Evolutionary conservation across 2,888 invertebrate genomes (phyloP).

Genomic region (Zootermopsis nevadensis): DNA sequence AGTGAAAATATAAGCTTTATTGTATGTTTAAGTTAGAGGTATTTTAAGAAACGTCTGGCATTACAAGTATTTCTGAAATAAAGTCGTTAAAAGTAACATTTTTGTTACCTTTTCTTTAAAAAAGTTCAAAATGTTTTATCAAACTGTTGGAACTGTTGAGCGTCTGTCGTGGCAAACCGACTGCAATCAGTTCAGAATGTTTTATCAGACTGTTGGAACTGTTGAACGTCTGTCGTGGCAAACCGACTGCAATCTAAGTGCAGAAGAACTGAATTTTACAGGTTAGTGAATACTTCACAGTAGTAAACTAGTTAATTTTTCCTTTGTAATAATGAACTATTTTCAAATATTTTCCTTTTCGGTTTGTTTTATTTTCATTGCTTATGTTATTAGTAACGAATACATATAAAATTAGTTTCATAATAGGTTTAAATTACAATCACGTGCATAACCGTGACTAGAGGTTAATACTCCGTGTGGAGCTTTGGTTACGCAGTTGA

Average conservation of each 20-base stretch:
- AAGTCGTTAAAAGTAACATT: neutral
- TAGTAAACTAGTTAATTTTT: neutral
- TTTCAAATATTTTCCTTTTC: no score
- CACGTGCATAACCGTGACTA: slow-evolving; percentile 18
- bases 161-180: neutral
- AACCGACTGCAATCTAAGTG: neutral
- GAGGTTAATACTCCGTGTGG: neutral
- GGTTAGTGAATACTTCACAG: neutral
- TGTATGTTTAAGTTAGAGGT: neutral
- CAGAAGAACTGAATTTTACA: neutral
- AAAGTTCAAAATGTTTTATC: neutral
- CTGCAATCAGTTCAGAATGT: neutral
- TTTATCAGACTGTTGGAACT: neutral
- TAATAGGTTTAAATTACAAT: neutral
- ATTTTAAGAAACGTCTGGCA: neutral
- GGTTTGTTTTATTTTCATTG: no score
- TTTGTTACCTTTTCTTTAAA: neutral
- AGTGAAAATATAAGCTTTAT: neutral
- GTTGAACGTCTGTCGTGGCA: neutral
- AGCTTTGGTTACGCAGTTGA: neutral
- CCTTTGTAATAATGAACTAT: neutral
- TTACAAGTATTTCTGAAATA: neutral
- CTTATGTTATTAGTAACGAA: no score
- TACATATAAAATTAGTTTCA: no score
- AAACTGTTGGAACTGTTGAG: neutral